These are phyloP conservation scores for Lagria hirta DNA, from an alignment of 2,888 invertebrate genomes.

Conservation along the genomic window DNA sequence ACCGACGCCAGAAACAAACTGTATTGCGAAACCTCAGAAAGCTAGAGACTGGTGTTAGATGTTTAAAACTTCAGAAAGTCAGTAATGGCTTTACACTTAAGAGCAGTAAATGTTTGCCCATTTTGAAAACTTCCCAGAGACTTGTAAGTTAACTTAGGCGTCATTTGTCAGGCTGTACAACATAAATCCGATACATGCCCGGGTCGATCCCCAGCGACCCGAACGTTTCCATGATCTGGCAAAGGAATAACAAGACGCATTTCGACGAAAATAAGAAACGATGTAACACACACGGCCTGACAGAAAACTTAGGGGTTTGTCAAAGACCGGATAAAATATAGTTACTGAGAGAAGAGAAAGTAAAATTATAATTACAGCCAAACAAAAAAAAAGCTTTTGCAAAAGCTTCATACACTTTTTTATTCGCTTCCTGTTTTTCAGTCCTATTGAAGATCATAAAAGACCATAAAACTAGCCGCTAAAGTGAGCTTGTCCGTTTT, in stretches of 20 bases:
- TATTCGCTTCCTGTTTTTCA: too few species aligned
- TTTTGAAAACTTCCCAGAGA: slow-evolving; percentile 36
- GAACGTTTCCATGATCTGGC: slow-evolving; percentile 12
- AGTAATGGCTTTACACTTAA: slow-evolving; percentile 44
- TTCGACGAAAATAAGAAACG: slow-evolving; percentile 34
- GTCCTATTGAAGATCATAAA: too few species aligned
- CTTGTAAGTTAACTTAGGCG: slow-evolving; percentile 42
- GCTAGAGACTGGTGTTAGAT: slow-evolving; percentile 7
- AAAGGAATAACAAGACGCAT: slow-evolving; percentile 2
- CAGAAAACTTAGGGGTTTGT: too few species aligned
- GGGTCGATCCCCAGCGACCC: slow-evolving; percentile 34
- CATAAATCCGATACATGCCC: slow-evolving; percentile 51
- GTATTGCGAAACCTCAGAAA: slow-evolving; percentile 13
- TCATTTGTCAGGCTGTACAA: slow-evolving; percentile 51
- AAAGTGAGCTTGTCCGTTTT: slow-evolving; percentile 30
- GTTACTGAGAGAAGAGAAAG: too few species aligned
- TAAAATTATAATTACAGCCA: too few species aligned
- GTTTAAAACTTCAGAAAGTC: slow-evolving; percentile 39
- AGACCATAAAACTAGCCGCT: too few species aligned
- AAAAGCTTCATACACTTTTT: too few species aligned
- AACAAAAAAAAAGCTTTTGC: too few species aligned
- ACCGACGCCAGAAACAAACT: slow-evolving; percentile 9
- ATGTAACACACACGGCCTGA: slow-evolving; percentile 35
- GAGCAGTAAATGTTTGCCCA: slow-evolving; percentile 39
- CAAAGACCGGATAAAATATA: too few species aligned